Base-by-base conservation (phyloP, 2,888 invertebrate genomes). In the Zhuqinia jingwanae region DNA sequence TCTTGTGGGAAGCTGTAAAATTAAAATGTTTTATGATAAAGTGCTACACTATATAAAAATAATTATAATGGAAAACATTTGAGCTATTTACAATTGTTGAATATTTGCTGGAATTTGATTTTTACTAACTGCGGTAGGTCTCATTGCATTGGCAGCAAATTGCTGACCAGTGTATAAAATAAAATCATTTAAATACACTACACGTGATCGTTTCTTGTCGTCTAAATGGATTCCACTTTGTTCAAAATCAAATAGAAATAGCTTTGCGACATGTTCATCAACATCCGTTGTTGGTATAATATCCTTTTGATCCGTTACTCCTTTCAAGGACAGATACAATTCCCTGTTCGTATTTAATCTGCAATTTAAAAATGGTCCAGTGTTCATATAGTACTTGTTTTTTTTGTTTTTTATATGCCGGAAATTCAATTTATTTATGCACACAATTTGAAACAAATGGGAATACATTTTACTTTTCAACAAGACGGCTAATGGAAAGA, bases 221-320 rank as follows among this genome's bases (percentile, higher is more conserved):
- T 95, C 94, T 85, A 99, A 93, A 92, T 99, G 99, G 87, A 99
- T 99, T 1, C 99, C 99, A 92, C 97, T 96, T 92, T 98, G 98
- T 92, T 99, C 98, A 93, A 99, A 99, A 93, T 99, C 99, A 92
- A 98, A 97, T 6, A 99, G 93, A 92, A 99, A 99, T 65, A 99
- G 93, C 91, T 96, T 94, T 0, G 96, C 95, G 0, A 99, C 96
- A 92, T 98, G 96, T 84, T 95, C 93, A 92, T 99, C 99, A 0
- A 97, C 95, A 0, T 95, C 94, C 10, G 94, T 95, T 10, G 95
- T 95, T 47, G 94, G 92, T 42, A 94, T 87, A 56, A 94, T 92
- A 91, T 98, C 98, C 0, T 96, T 96, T 2, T 94, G 93, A 85
- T 94, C 93, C 0, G 96, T 95, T 0, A 96, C 96, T 85, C 94